Base-by-base conservation (phyloP, 1,140 invertebrate genomes). In the Drosophila varians region DNA sequence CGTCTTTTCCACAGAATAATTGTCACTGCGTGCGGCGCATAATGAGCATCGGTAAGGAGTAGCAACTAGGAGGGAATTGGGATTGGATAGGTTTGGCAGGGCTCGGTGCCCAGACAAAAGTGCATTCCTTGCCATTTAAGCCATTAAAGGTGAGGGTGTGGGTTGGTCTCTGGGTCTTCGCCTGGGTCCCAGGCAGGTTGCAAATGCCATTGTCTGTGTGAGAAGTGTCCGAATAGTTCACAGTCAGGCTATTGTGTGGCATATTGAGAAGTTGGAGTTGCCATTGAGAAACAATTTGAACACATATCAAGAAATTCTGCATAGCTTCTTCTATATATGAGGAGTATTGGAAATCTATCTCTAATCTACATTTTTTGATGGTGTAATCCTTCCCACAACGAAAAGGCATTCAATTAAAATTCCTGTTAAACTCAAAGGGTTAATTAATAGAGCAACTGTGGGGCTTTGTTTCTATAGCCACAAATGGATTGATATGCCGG, bases 1-100 rank as follows among this genome's bases (percentile, higher is more conserved):
- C 60, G 80, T 87, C 80, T 84, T 84, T 80, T 87, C 52, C 57
- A 76, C 76, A 78, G 82, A 84, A 84, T 84, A 86, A 86, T 86
- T 86, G 82, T 77, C 73, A 58, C 53, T 87, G 82, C 82, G 82
- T 86, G 82, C 73, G 43, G 68, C 62, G 82, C 82, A 86, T 86
- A 84, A 84, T 84, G 82, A 87, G 61, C 18, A 72, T 57, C 52
- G 51, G 43, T 38, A 54, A 53, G 48, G 42, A 55, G 57, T 61
- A 73, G 42, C 25, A 55, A 55, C 14, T 45, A 12, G 49, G 9
- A 49, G 19, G 16, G 49, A 14, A 31, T 40, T 38, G 12, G 12
- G 2, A 14, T 12, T 38, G 12, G 12, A 16, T 38, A 14, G 40
- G 43, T 18, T 72, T 49, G 48, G 56, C 51, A 71, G 60, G 76